phyloP scores from a whole-genome alignment of 2,113 vertebrate species.

The Epinephelus lanceolatus region DNA sequence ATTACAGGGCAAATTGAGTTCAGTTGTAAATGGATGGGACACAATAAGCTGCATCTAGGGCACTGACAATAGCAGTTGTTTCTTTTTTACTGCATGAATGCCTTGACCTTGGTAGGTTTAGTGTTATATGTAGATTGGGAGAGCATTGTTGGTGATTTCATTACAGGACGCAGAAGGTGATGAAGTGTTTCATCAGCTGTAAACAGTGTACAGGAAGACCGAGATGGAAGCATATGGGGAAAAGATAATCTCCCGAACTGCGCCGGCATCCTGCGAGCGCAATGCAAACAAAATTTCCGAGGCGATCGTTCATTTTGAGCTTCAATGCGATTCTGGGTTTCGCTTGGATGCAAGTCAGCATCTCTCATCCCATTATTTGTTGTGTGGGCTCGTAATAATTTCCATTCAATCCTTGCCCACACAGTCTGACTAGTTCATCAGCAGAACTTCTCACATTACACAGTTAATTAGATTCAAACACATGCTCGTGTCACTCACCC shows the following conservation, averaged over 20 bases:
- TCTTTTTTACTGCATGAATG: conserved; percentile 59
- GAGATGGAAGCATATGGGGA: neutral
- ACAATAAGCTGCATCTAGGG: conserved; percentile 40
- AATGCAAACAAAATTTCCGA: neutral
- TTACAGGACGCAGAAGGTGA: conserved; percentile 33
- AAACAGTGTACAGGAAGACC: conserved; percentile 18
- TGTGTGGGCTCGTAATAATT: conserved; percentile 29
- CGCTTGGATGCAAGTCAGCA: neutral
- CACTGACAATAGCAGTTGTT: conserved; percentile 41
- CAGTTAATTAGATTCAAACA: conserved; percentile 73
- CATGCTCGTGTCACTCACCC: conserved; percentile 67
- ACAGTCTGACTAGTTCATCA: conserved; percentile 62
- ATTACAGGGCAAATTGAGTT: conserved; percentile 59
- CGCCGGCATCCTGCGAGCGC: neutral
- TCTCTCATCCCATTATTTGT: conserved; percentile 38
- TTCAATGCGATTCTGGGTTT: neutral
- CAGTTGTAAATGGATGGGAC: conserved; percentile 59
- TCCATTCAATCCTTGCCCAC: conserved; percentile 43
- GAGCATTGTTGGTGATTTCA: conserved; percentile 40
- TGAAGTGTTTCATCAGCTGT: conserved; percentile 52
- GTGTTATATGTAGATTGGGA: conserved; percentile 18
- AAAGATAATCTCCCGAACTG: conserved; percentile 7
- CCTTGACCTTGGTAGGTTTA: conserved; percentile 59
- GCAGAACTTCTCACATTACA: conserved; percentile 71
- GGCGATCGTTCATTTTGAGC: conserved; percentile 21